Evolutionary conservation across 2,113 vertebrate species (phyloP).

Genomic region (Rhizomys pruinosus): DNA sequence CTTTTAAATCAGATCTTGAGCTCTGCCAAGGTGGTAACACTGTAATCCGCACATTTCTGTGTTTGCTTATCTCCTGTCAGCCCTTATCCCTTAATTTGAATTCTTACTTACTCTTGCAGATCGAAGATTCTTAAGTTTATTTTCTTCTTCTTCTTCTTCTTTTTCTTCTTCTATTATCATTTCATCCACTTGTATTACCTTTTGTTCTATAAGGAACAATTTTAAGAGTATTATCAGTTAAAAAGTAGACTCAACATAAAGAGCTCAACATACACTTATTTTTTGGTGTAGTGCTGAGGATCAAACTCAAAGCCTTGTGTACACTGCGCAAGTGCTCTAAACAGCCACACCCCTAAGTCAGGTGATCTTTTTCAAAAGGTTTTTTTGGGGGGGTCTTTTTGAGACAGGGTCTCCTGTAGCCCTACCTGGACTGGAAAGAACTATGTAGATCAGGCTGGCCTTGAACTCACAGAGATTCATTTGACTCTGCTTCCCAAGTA

Average conservation of each 20-base stretch:
- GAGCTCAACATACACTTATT: neutral
- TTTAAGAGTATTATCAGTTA: conserved; percentile 25
- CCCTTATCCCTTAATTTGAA: neutral
- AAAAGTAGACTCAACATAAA: neutral
- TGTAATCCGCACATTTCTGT: neutral
- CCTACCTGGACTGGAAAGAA: too few relatives aligned
- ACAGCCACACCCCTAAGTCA: too few relatives aligned
- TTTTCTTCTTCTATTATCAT: conserved; percentile 73
- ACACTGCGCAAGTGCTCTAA: too few relatives aligned
- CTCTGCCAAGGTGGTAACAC: neutral
- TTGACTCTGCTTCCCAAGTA: too few relatives aligned
- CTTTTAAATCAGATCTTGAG: neutral
- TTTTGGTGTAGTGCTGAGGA: neutral
- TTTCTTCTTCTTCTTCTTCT: conserved; percentile 71
- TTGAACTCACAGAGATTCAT: too few relatives aligned
- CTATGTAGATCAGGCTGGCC: too few relatives aligned
- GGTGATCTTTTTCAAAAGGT: too few relatives aligned
- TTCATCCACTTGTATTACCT: conserved; percentile 56
- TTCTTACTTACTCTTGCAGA: conserved; percentile 79
- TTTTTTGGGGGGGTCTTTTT: too few relatives aligned
- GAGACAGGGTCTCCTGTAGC: too few relatives aligned
- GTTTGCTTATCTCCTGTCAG: neutral
- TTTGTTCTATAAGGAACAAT: conserved; percentile 78
- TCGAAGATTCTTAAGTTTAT: conserved; percentile 56
- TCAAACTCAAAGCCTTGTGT: too few relatives aligned